Evolutionary conservation across 2,113 vertebrate species (phyloP).

Genomic region (Brienomyrus brachyistius): DNA sequence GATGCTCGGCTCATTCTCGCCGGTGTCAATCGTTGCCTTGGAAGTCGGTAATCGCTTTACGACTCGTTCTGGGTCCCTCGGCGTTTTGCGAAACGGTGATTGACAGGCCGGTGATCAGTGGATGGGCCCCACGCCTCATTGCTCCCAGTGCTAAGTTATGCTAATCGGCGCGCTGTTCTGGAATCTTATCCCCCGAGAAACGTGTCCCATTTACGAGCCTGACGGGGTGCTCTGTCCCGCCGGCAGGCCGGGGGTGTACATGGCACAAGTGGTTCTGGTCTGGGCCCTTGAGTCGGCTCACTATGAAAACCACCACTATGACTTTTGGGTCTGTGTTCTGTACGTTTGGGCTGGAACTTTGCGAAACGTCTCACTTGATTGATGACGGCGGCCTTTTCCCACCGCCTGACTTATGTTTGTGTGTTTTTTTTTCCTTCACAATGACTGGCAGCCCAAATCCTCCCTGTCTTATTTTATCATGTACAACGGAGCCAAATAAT

Average conservation of each 20-base stretch:
- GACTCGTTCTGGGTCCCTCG: not conserved
- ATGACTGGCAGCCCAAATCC: not conserved
- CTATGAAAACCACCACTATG: not conserved
- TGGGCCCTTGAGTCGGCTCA: not conserved
- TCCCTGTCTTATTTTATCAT: not conserved
- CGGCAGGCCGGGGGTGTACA: not conserved
- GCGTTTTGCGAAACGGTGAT: not conserved
- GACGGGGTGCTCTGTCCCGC: not conserved
- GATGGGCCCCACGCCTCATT: not conserved
- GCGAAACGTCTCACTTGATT: not conserved
- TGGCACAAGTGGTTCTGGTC: not conserved
- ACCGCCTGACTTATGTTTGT: not conserved
- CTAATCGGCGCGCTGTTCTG: not conserved
- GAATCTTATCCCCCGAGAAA: not conserved
- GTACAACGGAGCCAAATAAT: slow-evolving; percentile 12
- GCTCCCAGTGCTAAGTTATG: not conserved
- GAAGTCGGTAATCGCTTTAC: not conserved
- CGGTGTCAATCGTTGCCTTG: not conserved
- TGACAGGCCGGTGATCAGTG: not conserved
- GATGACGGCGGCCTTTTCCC: not conserved
- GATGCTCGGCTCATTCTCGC: not conserved
- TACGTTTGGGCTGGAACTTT: not conserved
- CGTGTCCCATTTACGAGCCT: not conserved
- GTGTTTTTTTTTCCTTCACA: too few relatives aligned
- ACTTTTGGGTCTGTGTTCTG: not conserved